phyloP scores from a whole-genome alignment of 2,888 invertebrate species.

The Drosophila subquinaria region DNA sequence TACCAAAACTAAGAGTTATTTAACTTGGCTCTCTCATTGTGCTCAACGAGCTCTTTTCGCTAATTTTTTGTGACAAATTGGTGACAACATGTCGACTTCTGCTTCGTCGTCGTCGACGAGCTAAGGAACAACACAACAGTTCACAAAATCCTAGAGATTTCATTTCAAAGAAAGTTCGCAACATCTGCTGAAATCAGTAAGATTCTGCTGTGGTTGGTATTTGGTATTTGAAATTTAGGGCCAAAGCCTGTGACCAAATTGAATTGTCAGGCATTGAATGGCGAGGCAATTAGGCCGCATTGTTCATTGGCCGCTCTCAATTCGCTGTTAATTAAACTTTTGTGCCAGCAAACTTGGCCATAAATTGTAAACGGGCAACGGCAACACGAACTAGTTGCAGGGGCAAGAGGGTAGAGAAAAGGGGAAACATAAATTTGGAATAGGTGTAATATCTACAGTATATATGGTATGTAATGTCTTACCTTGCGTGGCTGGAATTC shows the following conservation, averaged over 20 bases:
- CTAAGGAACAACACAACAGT: no score
- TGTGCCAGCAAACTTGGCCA: constrained; percentile 6
- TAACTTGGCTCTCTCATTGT: no score
- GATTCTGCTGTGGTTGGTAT: no score
- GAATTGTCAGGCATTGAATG: not conserved
- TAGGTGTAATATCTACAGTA: not conserved
- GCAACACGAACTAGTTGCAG: not conserved
- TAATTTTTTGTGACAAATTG: no score
- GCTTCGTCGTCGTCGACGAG: no score
- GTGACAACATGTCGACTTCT: no score
- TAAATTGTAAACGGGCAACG: not conserved
- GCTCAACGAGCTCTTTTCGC: no score
- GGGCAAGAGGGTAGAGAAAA: not conserved
- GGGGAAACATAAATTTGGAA: no score
- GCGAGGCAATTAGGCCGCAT: constrained; percentile 35
- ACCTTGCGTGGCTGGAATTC: constrained; percentile 99
- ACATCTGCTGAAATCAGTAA: no score
- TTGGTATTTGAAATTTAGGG: not conserved
- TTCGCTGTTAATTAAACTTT: constrained; percentile 56
- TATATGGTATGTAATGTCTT: constrained; percentile 50
- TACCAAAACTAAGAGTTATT: no score
- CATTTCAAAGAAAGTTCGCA: no score
- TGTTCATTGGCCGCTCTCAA: constrained; percentile 15
- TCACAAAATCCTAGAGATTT: no score
- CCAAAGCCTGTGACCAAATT: not conserved